A percentile compares a stretch with the other conserved stretches of the same genome.
These are phyloP conservation scores for Clunio marinus DNA, from an alignment of 2,888 invertebrate genomes.

Conservation along the genomic window DNA sequence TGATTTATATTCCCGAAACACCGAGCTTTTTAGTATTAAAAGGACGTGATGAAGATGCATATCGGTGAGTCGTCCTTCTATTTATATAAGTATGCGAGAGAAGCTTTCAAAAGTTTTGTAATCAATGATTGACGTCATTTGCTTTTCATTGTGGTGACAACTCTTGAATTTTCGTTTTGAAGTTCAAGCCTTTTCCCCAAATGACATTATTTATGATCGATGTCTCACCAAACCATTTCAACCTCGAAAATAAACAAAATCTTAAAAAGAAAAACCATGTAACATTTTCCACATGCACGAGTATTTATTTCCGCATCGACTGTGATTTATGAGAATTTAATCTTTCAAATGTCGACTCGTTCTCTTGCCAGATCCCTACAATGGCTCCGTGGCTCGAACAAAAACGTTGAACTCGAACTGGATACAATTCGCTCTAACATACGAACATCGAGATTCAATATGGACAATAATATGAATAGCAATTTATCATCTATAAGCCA, in stretches of 20 bases:
- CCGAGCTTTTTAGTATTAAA: constrained; percentile 77
- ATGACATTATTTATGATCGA: too few species aligned
- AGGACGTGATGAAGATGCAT: constrained; percentile 70
- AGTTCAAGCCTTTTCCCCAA: too few species aligned
- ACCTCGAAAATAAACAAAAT: not conserved
- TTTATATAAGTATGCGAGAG: too few species aligned
- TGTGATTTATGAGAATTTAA: constrained; percentile 23
- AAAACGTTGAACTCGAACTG: constrained; percentile 71
- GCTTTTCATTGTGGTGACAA: too few species aligned
- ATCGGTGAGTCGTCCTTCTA: constrained; percentile 45
- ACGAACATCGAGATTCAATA: constrained; percentile 47
- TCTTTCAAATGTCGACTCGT: constrained; percentile 45
- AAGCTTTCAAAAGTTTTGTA: too few species aligned
- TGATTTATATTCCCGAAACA: constrained; percentile 81
- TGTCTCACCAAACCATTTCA: too few species aligned
- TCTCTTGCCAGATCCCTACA: constrained; percentile 58
- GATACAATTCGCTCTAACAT: constrained; percentile 68
- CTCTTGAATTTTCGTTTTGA: too few species aligned
- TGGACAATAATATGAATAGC: constrained; percentile 32
- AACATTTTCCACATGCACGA: constrained; percentile 4
- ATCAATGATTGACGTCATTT: too few species aligned
- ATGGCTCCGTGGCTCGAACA: constrained; percentile 77
- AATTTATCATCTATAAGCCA: constrained; percentile 48
- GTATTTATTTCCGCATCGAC: not conserved
- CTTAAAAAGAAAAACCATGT: too few species aligned